Base-by-base conservation (phyloP, 2,113 vertebrate genomes). In the Macaca nemestrina region DNA sequence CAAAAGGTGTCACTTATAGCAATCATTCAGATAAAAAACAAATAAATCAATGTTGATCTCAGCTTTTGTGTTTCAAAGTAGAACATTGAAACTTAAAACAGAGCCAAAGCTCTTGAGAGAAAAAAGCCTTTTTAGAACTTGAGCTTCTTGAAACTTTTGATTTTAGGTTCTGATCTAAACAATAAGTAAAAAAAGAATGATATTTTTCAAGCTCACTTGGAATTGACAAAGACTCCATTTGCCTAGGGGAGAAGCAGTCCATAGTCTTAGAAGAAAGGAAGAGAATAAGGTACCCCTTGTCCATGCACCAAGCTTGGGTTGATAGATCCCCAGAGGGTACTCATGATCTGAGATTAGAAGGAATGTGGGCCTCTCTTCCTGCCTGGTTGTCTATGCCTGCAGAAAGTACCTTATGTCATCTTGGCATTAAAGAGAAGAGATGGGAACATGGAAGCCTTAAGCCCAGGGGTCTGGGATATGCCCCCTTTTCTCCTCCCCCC, bases 361-460 rank as follows among this genome's bases (percentile, higher is more conserved):
- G 72, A 75, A 20, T 6, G 25, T 16, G 40, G 18, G n/a, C 16
- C 27, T 3, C 40, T 43, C 10, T 57, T 8, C n/a, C 38, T 75
- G 25, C 18, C 70, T 59, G 27, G 3, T 7, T 3, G 38, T 22
- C 14, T 12, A 11, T 0, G 6, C 23, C 72, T 27, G 2, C 40
- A 75, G 25, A 88, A 52, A 70, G 38, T 18, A 75, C 70, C 23
- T 23, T 40, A 7, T 2, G 86, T 18, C 50, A 43, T 43, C 38
- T 18, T 25, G n/a, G 23, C 48, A 40, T 72, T 27, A 16, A 10
- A 52, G 35, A 20, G 23, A 27, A 75, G 5, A 45, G 40, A 45
- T 38, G 35, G 67, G 23, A 8, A 22, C 17, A 8, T 64, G 38
- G 18, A 13, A 11, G 17, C 43, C 40, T 17, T 45, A 43, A 67